phyloP scores from a whole-genome alignment of 2,888 invertebrate genomes.

The Agriopis aurantiaria region DNA sequence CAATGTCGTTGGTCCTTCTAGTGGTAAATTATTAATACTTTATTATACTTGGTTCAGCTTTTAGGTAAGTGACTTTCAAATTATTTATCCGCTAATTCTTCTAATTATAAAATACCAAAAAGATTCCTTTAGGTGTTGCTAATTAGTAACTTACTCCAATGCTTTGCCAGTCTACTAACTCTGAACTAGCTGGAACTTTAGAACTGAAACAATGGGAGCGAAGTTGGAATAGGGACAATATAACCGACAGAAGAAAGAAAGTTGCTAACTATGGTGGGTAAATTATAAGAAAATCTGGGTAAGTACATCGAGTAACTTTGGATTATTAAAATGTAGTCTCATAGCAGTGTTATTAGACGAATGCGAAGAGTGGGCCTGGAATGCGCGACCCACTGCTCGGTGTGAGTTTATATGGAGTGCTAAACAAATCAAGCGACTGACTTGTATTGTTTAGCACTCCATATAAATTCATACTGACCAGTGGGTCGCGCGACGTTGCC shows the following conservation, averaged over 20 bases:
- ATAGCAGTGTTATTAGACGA: neutral
- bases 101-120: conserved; percentile 23
- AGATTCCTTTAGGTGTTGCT: conserved; percentile 36
- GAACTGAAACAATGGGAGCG: conserved; percentile 43
- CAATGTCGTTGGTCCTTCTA: no score
- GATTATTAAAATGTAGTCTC: neutral
- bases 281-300: conserved; percentile 12
- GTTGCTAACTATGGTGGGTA: conserved; percentile 3
- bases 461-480: no score
- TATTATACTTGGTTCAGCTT: no score
- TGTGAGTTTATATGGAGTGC: no score
- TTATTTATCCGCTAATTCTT: conserved; percentile 9
- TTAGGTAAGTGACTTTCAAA: no score
- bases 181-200: conserved; percentile 27
- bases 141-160: conserved; percentile 54
- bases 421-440: no score
- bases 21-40: no score
- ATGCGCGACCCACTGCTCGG: no score
- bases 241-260: conserved; percentile 36
- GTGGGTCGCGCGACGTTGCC: no score
- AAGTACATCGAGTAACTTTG: neutral
- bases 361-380: no score
- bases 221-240: conserved; percentile 34
- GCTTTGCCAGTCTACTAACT: conserved; percentile 45
- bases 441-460: no score